Conservation (phyloP, 1,140 invertebrate genomes). For the Cephus cinctus region DNA sequence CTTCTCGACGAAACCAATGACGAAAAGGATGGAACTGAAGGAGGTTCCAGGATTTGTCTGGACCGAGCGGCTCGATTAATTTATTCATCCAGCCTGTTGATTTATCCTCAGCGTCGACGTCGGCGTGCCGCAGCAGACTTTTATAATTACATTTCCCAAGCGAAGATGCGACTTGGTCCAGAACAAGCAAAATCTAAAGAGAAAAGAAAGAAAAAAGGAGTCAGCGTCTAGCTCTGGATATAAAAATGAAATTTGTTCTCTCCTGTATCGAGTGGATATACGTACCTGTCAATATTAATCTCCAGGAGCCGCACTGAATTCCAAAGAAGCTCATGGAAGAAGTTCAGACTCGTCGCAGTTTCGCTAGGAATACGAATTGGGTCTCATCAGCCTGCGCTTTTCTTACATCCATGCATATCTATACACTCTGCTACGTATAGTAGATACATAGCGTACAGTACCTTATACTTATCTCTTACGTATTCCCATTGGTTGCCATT, state of each 20-base stretch:
- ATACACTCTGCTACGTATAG: too few species aligned
- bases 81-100: slow-evolving; percentile 17
- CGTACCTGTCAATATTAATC: slow-evolving; percentile 39
- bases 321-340: slow-evolving; percentile 19
- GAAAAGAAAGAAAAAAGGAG: slow-evolving; percentile 25
- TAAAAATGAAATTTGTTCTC: slow-evolving; percentile 37
- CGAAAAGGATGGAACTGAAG: too few species aligned
- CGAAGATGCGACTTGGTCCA: slow-evolving; percentile 17
- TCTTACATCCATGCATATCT: too few species aligned
- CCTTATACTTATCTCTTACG: too few species aligned
- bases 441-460: too few species aligned
- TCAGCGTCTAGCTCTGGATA: too few species aligned
- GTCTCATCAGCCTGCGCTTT: too few species aligned
- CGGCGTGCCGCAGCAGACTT: slow-evolving; percentile 26
- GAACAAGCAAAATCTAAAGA: slow-evolving; percentile 26
- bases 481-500: too few species aligned
- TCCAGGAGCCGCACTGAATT: slow-evolving; percentile 25
- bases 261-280: slow-evolving; percentile 25
- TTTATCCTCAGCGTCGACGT: slow-evolving; percentile 23
- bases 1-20: too few species aligned
- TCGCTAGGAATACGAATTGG: slow-evolving; percentile 30
- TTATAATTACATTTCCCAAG: slow-evolving; percentile 30
- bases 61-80: slow-evolving; percentile 8
- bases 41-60: neutral
- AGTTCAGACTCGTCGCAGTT: slow-evolving; percentile 18